Conservation (phyloP, 2,888 invertebrate genomes). For the Clusia tigrina region DNA sequence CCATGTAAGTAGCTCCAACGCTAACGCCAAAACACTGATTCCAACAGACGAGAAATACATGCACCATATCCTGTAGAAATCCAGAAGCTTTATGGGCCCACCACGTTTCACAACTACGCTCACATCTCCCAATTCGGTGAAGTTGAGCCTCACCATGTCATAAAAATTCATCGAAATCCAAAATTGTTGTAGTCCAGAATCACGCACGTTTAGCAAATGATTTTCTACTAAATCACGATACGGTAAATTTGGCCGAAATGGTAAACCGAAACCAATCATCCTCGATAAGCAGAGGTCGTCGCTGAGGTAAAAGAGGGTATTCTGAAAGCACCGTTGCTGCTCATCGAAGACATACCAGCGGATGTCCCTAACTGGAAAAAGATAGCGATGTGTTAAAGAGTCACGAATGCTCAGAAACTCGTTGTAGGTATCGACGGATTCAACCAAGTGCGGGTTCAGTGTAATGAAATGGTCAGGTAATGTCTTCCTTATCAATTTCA, state of each 20-base stretch:
- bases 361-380: conserved; percentile 30
- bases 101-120: no score
- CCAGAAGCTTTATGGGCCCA: not conserved
- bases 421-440: not conserved
- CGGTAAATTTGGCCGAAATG: conserved; percentile 36
- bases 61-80: conserved; percentile 6
- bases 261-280: conserved; percentile 26
- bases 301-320: conserved; percentile 37
- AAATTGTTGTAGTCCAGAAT: not conserved
- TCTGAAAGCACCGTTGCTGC: conserved; percentile 38
- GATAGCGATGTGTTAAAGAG: conserved; percentile 35
- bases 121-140: conserved; percentile 7
- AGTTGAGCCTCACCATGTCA: conserved; percentile 21
- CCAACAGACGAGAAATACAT: not conserved
- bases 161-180: not conserved
- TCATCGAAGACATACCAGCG: conserved; percentile 38
- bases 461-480: not conserved
- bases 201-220: conserved; percentile 30
- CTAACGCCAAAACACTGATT: no score
- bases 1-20: no score
- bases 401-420: conserved; percentile 25
- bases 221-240: conserved; percentile 39
- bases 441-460: conserved; percentile 2
- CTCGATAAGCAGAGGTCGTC: conserved; percentile 32
- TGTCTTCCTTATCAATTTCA: not conserved